Evolutionary conservation across 2,888 invertebrate genomes (phyloP).

Genomic region (Xanthia icteritia): DNA sequence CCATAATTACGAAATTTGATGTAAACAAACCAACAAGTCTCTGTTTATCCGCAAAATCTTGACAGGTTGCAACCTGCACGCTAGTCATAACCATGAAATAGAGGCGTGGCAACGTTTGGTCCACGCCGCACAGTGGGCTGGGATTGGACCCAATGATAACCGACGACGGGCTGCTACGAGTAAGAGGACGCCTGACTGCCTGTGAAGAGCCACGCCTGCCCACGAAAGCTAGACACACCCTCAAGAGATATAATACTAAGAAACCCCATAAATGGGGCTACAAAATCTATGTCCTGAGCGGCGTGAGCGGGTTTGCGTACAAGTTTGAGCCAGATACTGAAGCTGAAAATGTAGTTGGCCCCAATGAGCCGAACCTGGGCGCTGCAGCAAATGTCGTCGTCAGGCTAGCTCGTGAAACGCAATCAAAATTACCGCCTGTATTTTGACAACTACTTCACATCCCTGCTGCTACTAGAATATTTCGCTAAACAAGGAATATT

Average conservation of each 20-base stretch:
- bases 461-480: neutral
- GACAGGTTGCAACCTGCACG: no score
- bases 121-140: no score
- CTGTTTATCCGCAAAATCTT: no score
- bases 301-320: slow-evolving; percentile 12
- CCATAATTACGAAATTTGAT: no score
- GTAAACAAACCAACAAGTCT: no score
- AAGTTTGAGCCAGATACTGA: slow-evolving; percentile 10
- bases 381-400: slow-evolving; percentile 1
- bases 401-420: neutral
- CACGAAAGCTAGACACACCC: neutral
- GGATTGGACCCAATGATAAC: no score
- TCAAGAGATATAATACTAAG: slow-evolving; percentile 21
- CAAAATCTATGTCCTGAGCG: slow-evolving; percentile 13
- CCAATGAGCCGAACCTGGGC: slow-evolving; percentile 4
- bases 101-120: no score
- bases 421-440: slow-evolving; percentile 5
- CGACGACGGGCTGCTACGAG: no score
- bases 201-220: no score
- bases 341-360: slow-evolving; percentile 6
- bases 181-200: no score
- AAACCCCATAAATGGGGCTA: slow-evolving; percentile 24
- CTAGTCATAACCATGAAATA: no score
- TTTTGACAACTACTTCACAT: slow-evolving; percentile 19
- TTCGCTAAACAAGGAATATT: no score